A percentile compares a stretch with the other conserved stretches of the same genome.
Conservation (phyloP, 2,797 vertebrate genomes). For the Artibeus jamaicensis region DNA sequence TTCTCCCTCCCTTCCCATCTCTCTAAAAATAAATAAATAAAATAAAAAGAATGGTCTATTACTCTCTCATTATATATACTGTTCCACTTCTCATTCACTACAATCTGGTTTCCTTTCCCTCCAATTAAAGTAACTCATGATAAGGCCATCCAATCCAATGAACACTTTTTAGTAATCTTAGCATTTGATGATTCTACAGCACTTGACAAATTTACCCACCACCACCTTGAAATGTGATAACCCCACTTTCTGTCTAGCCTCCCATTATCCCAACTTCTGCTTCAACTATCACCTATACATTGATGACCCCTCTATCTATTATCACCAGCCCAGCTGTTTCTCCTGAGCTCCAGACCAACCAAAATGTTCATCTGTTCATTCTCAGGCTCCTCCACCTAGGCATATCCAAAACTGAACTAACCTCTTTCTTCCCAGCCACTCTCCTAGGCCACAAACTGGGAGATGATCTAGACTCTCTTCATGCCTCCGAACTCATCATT, state of each 20-base stretch:
- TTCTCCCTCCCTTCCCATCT: too few relatives aligned
- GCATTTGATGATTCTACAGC: neutral
- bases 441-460: neutral
- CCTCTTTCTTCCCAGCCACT: neutral
- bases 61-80: neutral
- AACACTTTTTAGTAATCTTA: neutral
- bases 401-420: neutral
- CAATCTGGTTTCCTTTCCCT: neutral
- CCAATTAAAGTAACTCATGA: neutral
- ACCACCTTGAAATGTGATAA: neutral
- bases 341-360: neutral
- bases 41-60: neutral
- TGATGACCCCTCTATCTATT: neutral
- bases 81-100: neutral
- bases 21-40: too few relatives aligned
- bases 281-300: neutral
- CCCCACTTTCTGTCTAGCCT: neutral
- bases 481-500: neutral
- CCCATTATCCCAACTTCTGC: neutral
- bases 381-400: neutral
- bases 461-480: neutral
- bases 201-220: neutral
- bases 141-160: neutral
- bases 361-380: slow-evolving; percentile 22
- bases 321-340: neutral